Evolutionary conservation across 2,113 vertebrate genomes (phyloP).

Genomic region (Mus pahari): DNA sequence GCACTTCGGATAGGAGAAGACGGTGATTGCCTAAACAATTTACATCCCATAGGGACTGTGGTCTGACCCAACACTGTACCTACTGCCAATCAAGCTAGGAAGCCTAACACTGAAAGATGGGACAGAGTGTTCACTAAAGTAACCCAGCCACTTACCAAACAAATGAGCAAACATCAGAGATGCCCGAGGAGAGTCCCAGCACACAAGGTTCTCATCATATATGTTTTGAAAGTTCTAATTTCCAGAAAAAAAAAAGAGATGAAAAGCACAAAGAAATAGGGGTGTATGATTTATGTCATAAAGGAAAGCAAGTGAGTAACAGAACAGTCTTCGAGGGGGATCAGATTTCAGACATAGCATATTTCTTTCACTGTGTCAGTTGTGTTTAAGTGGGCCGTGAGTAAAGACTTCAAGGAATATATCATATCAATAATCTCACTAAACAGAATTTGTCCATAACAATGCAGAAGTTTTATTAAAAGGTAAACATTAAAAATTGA

Average conservation of each 20-base stretch:
- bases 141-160: not conserved
- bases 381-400: not conserved
- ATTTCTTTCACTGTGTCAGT: not conserved
- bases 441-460: not conserved
- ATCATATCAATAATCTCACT: not conserved
- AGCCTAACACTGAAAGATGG: not conserved
- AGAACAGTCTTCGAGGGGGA: not conserved
- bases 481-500: not conserved
- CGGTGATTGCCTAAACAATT: not conserved
- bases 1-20: not conserved
- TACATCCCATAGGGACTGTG: not conserved
- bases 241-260: not conserved
- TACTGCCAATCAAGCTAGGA: not conserved
- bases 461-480: not conserved
- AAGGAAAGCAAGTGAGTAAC: not conserved
- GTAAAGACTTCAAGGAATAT: not conserved
- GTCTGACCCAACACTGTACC: not conserved
- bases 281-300: not conserved
- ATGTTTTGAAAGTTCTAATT: not conserved
- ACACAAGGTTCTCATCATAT: not conserved
- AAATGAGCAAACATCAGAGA: not conserved
- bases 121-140: not conserved
- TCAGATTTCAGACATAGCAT: not conserved
- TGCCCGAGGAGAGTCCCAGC: not conserved
- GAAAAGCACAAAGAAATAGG: not conserved